Evolutionary conservation across 2,797 vertebrate species (phyloP).

Genomic region (Lacerta bilineata): DNA sequence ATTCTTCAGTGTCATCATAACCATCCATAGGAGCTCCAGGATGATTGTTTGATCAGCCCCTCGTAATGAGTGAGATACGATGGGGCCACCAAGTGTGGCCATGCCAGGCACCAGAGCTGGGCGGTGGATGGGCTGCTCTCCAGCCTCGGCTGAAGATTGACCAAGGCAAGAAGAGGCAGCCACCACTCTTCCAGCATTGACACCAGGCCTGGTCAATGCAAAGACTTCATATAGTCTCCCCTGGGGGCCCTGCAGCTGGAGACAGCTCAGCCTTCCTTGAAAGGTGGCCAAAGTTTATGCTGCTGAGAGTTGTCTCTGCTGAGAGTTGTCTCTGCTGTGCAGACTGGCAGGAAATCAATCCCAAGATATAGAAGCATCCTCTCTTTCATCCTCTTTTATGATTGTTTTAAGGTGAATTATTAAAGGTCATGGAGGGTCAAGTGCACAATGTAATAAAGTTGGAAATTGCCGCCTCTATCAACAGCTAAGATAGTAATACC

Average conservation of each 20-base stretch:
- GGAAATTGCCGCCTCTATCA: slow-evolving; percentile 56
- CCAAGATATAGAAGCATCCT: slow-evolving; percentile 58
- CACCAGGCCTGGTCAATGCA: too few species aligned
- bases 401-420: slow-evolving; percentile 72
- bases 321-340: neutral
- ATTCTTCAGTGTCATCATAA: neutral
- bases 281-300: slow-evolving; percentile 12
- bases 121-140: neutral
- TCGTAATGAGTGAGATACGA: neutral
- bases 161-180: too few species aligned
- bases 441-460: slow-evolving; percentile 31
- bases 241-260: neutral
- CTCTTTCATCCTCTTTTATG: slow-evolving; percentile 61
- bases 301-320: neutral
- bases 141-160: too few species aligned
- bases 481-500: slow-evolving; percentile 56
- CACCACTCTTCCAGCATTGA: too few species aligned
- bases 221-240: neutral
- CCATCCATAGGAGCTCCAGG: neutral
- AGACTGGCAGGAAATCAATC: slow-evolving; percentile 71
- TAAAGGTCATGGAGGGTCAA: slow-evolving; percentile 58
- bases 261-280: neutral
- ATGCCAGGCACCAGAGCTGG: too few species aligned
- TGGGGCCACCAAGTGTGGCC: too few species aligned
- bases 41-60: neutral